phyloP scores from a whole-genome alignment of 1,140 invertebrate species.

The Vanessa tameamea region DNA sequence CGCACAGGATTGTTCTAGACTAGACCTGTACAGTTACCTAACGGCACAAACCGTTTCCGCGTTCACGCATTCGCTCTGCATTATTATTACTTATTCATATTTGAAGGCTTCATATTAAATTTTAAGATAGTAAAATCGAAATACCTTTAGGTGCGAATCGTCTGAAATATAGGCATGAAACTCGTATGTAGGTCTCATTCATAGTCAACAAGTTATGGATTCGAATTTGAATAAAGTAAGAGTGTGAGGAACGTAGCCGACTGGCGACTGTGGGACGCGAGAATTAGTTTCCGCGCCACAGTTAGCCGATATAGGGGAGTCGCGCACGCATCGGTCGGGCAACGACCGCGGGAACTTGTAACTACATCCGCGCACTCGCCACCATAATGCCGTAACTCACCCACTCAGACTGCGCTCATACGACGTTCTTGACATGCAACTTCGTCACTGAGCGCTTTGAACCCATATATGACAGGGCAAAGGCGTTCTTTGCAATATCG shows the following conservation, averaged over 20 bases:
- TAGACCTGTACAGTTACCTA: slow-evolving; percentile 75
- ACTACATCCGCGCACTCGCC: slow-evolving; percentile 63
- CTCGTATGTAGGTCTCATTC: slow-evolving; percentile 2
- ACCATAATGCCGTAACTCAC: slow-evolving; percentile 53
- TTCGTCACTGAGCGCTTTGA: slow-evolving; percentile 57
- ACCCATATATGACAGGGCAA: slow-evolving; percentile 48
- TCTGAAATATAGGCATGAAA: not conserved
- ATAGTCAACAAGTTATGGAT: slow-evolving; percentile 11
- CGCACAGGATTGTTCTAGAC: slow-evolving; percentile 75
- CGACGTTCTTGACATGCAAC: slow-evolving; percentile 38
- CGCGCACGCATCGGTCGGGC: slow-evolving; percentile 68
- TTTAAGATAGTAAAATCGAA: not conserved
- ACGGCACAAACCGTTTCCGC: slow-evolving; percentile 74
- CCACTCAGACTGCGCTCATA: slow-evolving; percentile 28
- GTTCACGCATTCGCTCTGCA: slow-evolving; percentile 66
- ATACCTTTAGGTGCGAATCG: not conserved
- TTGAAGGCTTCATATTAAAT: slow-evolving; percentile 39
- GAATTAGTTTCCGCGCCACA: slow-evolving; percentile 72
- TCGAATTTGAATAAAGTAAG: slow-evolving; percentile 27
- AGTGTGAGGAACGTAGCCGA: slow-evolving; percentile 28
- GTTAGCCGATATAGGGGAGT: slow-evolving; percentile 74
- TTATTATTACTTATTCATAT: slow-evolving; percentile 64
- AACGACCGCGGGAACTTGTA: slow-evolving; percentile 78
- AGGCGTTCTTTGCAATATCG: slow-evolving; percentile 55
- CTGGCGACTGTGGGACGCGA: slow-evolving; percentile 41